Base-by-base conservation (phyloP, 2,888 invertebrate species). In the Yponomeuta evonymella region DNA sequence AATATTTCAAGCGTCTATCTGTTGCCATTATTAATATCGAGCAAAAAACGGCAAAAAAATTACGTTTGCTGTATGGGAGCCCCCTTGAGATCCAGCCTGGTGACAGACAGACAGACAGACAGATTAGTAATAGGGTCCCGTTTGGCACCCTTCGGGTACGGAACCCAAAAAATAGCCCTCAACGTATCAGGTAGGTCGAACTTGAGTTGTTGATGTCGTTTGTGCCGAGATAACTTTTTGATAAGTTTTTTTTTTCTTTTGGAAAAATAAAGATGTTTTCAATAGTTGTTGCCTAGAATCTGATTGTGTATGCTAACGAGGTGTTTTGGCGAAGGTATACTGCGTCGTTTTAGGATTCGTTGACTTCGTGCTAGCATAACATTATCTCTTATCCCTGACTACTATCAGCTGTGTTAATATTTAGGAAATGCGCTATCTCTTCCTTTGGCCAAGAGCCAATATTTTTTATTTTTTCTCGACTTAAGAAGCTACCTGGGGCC, bases 381-480 rank as follows among this genome's bases (percentile, higher is more conserved):
- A 29, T 65, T 23, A 65, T 43, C 11, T 43, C 15, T 67, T 67
- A 67, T 43, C 67, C 29, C 29, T 65, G 33, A 65, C 43, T 67
- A 15, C 48, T 30, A 67, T 67, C 43, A 43, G 43, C 67, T 43
- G n/a, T 36, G 48, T n/a, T 23, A 67, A 67, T 67, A 67, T 67
- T 67, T 67, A 48, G 48, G 23, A 48, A 48, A 67, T 48, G 48
- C 51, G 51, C 67, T 67, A 67, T 67, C 67, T 67, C 67, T 67
- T 67, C 67, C 67, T 67, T 3, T 67, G 33, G 30, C 29, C 30
- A 12, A 30, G 33, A 30, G 30, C 30, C 29, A 65, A 65, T 65
- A 65, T 65, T 65, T 64, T 65, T 30, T 10, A 65, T 65, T 64
- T 0, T 58, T 15, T 58, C 51, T 58, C 15, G 51, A 15, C 51